Conservation (phyloP, 2,888 invertebrate genomes). For the Carterocephalus palaemon region DNA sequence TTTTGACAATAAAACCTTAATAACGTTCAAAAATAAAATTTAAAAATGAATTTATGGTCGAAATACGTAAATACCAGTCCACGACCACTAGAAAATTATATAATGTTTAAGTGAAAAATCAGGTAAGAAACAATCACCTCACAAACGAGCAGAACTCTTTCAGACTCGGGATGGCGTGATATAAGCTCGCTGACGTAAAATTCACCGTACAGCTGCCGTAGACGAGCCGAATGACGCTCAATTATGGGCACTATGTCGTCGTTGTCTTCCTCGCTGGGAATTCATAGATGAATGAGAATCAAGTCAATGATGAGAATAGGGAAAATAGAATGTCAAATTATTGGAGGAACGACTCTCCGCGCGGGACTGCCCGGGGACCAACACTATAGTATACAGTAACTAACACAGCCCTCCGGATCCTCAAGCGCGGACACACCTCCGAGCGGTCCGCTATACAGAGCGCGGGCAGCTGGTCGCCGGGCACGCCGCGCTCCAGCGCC, state of each 20-base stretch:
- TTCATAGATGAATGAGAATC: too few species aligned
- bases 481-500: constrained; percentile 49
- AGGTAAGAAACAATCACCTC: constrained; percentile 69
- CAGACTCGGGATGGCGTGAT: constrained; percentile 73
- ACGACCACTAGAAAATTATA: too few species aligned
- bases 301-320: too few species aligned
- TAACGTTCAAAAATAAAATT: too few species aligned
- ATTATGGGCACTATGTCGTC: constrained; percentile 83
- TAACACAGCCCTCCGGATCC: constrained; percentile 66
- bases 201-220: constrained; percentile 80
- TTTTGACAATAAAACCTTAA: too few species aligned
- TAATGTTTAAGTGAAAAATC: too few species aligned
- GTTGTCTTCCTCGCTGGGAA: constrained; percentile 82
- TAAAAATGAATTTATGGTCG: too few species aligned
- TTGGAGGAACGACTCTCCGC: too few species aligned
- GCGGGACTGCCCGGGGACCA: background rate
- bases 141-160: constrained; percentile 78
- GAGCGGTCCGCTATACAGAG: constrained; percentile 53
- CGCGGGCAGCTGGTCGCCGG: constrained; percentile 50
- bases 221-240: constrained; percentile 63
- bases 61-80: too few species aligned
- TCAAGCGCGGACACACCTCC: constrained; percentile 57
- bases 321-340: too few species aligned
- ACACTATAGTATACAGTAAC: constrained; percentile 31
- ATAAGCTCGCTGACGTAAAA: constrained; percentile 83